Percentiles rank a stretch among this genome's conserved stretches.
Conservation (phyloP, 2,797 vertebrate species). For the Acestrorhynchus altus region DNA sequence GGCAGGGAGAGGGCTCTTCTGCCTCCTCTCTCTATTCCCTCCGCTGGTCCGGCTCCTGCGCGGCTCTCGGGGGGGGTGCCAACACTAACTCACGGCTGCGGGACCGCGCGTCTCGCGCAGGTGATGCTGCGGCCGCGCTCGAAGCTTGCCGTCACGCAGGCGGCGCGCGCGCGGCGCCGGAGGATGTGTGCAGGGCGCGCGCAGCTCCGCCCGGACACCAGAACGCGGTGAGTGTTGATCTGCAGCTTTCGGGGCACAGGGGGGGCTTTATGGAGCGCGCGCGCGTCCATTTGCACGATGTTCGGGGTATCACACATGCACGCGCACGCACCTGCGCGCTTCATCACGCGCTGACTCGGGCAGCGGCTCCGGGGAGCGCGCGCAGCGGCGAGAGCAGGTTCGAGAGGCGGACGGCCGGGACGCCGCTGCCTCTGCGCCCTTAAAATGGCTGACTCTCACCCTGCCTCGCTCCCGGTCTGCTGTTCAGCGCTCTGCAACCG, state of each 20-base stretch:
- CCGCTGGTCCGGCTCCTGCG: background rate
- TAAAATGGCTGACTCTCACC: slow-evolving; percentile 84
- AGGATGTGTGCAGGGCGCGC: background rate
- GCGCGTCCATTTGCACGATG: background rate
- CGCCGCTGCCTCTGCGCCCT: slow-evolving; percentile 69
- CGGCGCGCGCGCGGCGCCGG: background rate
- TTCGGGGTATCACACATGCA: background rate
- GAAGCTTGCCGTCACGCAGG: background rate
- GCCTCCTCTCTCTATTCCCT: background rate
- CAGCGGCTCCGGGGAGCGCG: too few relatives aligned
- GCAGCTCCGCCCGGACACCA: background rate
- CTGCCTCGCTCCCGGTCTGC: slow-evolving; percentile 79
- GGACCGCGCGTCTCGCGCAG: background rate
- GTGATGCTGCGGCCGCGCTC: slow-evolving; percentile 1
- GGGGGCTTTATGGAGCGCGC: too few relatives aligned
- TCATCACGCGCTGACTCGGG: too few relatives aligned
- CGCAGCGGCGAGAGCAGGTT: too few relatives aligned
- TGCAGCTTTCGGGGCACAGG: too few relatives aligned
- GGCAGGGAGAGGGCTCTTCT: background rate
- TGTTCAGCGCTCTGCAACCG: slow-evolving; percentile 81
- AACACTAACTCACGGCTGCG: background rate
- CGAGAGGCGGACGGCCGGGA: slow-evolving; percentile 33
- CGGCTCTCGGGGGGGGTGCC: background rate
- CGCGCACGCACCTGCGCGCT: background rate
- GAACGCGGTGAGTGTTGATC: background rate